Evolutionary conservation across 53 echinoderm and acorn worm species (phyloP).

Genomic region (Holothuria leucospilota): DNA sequence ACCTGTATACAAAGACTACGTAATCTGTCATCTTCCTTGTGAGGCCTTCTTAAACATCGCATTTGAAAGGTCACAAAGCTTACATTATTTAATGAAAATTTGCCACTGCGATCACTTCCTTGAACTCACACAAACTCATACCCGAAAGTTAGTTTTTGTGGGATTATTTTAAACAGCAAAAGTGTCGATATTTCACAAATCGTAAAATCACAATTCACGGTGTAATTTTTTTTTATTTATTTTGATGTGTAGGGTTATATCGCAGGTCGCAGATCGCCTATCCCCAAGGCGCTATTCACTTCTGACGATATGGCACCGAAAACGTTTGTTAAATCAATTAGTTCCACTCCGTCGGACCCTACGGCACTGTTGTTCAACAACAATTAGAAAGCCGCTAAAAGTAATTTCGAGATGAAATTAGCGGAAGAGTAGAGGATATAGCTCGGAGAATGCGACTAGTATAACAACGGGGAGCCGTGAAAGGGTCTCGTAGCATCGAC

Average conservation of each 20-base stretch:
- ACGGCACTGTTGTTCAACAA: conserved; percentile 44
- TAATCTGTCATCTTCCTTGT: no score
- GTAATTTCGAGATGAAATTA: conserved; percentile 51
- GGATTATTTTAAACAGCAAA: conserved; percentile 8
- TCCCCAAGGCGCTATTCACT: conserved; percentile 38
- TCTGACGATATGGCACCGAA: background rate
- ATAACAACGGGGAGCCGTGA: conserved; percentile 28
- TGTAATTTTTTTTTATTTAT: conserved; percentile 34
- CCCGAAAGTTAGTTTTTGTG: no score
- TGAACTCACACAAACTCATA: no score
- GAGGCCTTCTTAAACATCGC: no score
- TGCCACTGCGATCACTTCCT: no score
- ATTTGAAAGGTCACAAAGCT: no score
- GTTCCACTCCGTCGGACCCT: conserved; percentile 39
- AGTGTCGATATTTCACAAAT: conserved; percentile 34
- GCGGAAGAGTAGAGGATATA: background rate
- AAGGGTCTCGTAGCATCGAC: conserved; percentile 16
- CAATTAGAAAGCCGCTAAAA: conserved; percentile 47
- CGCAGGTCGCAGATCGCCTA: conserved; percentile 28
- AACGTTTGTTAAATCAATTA: conserved; percentile 49
- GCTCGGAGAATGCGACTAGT: background rate
- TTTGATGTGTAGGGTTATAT: conserved; percentile 28
- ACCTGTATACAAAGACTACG: no score
- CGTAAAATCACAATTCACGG: conserved; percentile 40
- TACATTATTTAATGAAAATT: no score